Evolutionary conservation across 2,888 invertebrate species (phyloP), one percentile per base, ranked within the genome.

Genomic region (Notocelia uddmanniana): DNA sequence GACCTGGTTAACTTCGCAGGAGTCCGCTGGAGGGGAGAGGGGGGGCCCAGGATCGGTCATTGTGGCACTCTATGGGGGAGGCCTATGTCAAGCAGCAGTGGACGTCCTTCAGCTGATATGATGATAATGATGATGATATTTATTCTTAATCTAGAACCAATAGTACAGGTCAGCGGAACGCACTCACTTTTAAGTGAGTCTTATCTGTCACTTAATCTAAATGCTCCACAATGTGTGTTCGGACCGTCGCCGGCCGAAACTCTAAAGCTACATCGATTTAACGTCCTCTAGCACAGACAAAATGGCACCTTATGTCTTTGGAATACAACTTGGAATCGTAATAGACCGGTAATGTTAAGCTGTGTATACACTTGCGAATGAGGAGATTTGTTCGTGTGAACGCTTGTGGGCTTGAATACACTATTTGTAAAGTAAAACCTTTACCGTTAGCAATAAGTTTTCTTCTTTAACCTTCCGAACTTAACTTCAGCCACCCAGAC

Each of bases 171-270:
- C 34, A 68, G 21, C 34, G n/a, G 19, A 52, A 59, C 68, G 21
- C 59, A 59, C 59, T 34, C 21, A 59, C 59, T 59, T 52, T 68
- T 64, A 64, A 64, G 52, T 64, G 21, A 52, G 58, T 50, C 58
- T 68, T 68, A 68, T 68, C 59, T 37, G 59, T 52, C 50, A 34
- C 50, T 50, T 50, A 68, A 68, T 68, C 68, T 50, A 58, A 68
- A 58, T 59, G 68, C 34, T 45, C 37, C 58, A 19, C 59, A 37
- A 50, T 59, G 59, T 67, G 67, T 37, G 68, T 23, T 50, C 68
- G 50, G 59, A 64, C 52, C 52, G 37, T 52, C 48, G 41, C 37
- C 21, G 23, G 60, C 50, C 50, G 31, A 31, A 62, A 50, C 19
- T 52, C 50, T 34, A n/a, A 64, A 52, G 34, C 52, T 64, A 50